Evolutionary conservation across 2,113 vertebrate species (phyloP).

Genomic region (Ochotona curzoniae): DNA sequence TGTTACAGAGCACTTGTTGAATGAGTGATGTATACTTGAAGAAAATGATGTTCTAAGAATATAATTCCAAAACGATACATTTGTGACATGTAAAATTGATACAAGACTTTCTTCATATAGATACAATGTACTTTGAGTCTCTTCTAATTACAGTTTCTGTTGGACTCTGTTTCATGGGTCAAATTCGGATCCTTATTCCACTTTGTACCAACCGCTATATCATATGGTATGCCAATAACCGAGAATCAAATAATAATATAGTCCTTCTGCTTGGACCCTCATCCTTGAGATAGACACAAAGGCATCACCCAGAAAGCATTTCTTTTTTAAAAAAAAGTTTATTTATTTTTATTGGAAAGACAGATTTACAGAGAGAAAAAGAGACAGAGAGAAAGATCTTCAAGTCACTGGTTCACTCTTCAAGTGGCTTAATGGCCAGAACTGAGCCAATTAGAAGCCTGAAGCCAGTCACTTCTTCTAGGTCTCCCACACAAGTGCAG

Average conservation of each 20-base stretch:
- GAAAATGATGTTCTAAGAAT: background rate
- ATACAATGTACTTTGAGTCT: background rate
- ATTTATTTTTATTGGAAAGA: too few relatives aligned
- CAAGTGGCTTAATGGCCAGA: too few relatives aligned
- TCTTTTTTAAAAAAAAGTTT: background rate
- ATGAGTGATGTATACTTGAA: background rate
- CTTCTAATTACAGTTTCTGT: background rate
- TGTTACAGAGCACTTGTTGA: background rate
- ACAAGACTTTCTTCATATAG: background rate
- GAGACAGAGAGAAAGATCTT: too few relatives aligned
- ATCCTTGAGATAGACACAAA: background rate
- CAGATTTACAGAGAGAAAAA: too few relatives aligned
- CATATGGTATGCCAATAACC: background rate
- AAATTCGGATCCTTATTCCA: background rate
- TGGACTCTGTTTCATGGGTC: background rate
- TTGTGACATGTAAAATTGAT: background rate
- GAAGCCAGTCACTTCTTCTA: too few relatives aligned
- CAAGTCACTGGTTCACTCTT: too few relatives aligned
- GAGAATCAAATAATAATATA: background rate
- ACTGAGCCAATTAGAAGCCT: too few relatives aligned
- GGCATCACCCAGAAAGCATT: background rate
- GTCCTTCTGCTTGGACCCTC: background rate
- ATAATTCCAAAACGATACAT: background rate
- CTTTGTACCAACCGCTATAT: background rate
- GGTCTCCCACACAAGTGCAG: too few relatives aligned